Evolutionary conservation across 2,888 invertebrate species (phyloP), one percentile per base, ranked within the genome.

Genomic region (Scrobipalpa costella): DNA sequence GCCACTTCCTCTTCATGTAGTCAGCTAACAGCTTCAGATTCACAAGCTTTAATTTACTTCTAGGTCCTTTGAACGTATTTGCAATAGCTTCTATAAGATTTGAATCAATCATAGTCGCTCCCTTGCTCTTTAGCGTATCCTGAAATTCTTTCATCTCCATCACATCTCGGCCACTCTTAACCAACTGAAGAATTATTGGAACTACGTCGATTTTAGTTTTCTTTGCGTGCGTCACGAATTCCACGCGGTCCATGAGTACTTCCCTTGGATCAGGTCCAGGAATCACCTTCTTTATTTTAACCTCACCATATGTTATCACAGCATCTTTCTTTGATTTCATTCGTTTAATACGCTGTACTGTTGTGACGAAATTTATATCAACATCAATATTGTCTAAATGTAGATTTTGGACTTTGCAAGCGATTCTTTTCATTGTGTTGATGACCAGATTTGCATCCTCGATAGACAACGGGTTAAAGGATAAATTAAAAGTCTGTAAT

Each of bases 1-100:
- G 85, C 81, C 84, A 85, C 47, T 80, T 73, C 7, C 83, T 75
- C 11, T 72, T 71, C 13, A 83, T 66, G 50, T 79, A 85, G 1
- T 85, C 84, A 1, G 72, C 74, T 13, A 85, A 57, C 3, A 66
- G 69, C 38, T 44, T 65, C 21, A 79, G 65, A 61, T 75, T 65
- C 8, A 77, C 66, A 0, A 72, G 72, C 6, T 69, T 73, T 0
- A 71, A 80, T 7, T 73, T 72, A 3, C 63, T 65, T 40, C 58
- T 68, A 2, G 79, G 75, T 6, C 81, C 81, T 13, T 75, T 70
- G 64, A 83, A 82, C 40, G 66, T 65, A 59, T 66, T 68, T 0
- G 64, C 66, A 2, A 81, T 38, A 61, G 76, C 75, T 0, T 76
- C 74, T 6, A 79, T 33, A 7, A 77, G 66, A 62, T 73, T 75